These are phyloP conservation scores for Onychostruthus taczanowskii DNA, from an alignment of 2,113 vertebrate species.

Conservation along the genomic window DNA sequence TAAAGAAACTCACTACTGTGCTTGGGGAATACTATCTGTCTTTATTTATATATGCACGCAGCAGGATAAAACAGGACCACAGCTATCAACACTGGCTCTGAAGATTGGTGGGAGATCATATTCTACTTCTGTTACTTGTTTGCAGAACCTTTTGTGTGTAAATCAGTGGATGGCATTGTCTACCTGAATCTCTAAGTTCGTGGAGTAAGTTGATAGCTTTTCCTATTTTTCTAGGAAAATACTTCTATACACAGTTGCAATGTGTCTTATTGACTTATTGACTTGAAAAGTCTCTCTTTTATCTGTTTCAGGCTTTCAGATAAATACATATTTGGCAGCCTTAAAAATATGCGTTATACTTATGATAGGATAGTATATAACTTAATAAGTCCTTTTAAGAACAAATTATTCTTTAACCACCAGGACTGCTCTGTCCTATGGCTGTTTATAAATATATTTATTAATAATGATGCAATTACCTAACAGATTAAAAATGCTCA, in stretches of 20 bases:
- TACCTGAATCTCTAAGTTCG: background rate
- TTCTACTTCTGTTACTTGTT: background rate
- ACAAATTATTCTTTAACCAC: background rate
- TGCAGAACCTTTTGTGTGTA: background rate
- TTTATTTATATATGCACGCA: background rate
- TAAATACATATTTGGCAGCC: background rate
- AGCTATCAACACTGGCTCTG: background rate
- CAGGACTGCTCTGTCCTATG: background rate
- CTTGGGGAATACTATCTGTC: conserved; percentile 10
- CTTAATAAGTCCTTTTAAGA: background rate
- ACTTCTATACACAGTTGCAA: background rate
- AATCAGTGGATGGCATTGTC: background rate
- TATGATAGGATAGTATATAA: background rate
- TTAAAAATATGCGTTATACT: conserved; percentile 5
- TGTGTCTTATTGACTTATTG: background rate
- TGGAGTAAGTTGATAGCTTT: background rate
- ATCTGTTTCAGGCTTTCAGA: background rate
- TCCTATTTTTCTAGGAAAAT: background rate
- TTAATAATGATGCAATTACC: background rate
- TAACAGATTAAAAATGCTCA: background rate
- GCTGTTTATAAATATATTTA: background rate
- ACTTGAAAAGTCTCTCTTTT: background rate
- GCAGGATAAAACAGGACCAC: background rate
- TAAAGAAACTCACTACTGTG: background rate
- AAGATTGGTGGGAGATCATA: background rate